Evolutionary conservation across 2,797 vertebrate species (phyloP).

Genomic region (Siniperca obscura): DNA sequence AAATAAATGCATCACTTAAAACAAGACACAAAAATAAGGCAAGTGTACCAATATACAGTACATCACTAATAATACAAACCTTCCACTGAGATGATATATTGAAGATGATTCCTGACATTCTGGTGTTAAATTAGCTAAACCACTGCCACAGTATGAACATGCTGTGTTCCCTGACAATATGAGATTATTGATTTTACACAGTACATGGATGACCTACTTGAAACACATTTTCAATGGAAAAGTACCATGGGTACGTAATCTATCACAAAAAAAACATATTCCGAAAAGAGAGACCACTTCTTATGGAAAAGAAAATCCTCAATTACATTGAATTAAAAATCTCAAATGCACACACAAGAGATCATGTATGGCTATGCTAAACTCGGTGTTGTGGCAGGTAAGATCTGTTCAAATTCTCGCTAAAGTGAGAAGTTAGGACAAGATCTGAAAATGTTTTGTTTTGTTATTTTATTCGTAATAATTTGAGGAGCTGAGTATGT

Average conservation of each 20-base stretch:
- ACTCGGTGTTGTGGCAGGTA: background rate
- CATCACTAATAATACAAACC: background rate
- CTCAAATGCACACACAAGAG: background rate
- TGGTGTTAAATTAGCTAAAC: background rate
- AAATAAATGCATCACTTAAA: constrained; percentile 41
- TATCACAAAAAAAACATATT: background rate
- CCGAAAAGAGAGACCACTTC: background rate
- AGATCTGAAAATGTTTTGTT: background rate
- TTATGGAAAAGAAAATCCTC: background rate
- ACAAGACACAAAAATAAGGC: background rate
- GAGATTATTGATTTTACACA: background rate
- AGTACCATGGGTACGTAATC: background rate
- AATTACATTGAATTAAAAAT: background rate
- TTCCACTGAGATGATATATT: background rate
- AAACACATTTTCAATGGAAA: background rate
- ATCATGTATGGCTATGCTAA: background rate
- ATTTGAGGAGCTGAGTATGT: background rate
- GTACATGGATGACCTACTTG: background rate
- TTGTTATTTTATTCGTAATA: background rate
- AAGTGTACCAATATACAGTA: background rate
- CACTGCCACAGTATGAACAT: background rate
- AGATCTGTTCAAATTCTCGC: background rate
- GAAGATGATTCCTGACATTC: background rate
- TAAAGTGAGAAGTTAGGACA: background rate
- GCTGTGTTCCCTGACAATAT: background rate